Conservation (phyloP, 2,113 vertebrate genomes). For the Arenaria interpres region DNA sequence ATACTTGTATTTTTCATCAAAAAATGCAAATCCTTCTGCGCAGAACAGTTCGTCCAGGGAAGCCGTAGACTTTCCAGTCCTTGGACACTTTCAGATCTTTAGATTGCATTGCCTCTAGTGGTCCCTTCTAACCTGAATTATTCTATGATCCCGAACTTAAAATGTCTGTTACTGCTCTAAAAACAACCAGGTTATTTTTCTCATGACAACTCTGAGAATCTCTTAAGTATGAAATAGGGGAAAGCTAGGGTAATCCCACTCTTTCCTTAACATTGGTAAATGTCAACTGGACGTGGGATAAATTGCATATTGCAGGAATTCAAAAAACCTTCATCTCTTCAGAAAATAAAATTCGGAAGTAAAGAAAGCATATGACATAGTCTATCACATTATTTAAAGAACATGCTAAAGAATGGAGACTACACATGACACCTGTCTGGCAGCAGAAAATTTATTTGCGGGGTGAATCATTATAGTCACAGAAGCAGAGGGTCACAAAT, state of each 20-base stretch:
- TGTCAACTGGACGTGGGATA: slow-evolving; percentile 7
- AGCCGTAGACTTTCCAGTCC: neutral
- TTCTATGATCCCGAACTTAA: neutral
- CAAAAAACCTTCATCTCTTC: neutral
- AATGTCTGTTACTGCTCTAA: neutral
- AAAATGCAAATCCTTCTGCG: neutral
- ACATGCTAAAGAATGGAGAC: neutral
- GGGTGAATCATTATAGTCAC: neutral
- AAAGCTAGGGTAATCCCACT: neutral
- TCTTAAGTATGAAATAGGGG: neutral
- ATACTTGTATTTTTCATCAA: neutral
- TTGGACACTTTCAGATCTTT: neutral
- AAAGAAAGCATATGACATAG: neutral
- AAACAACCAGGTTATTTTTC: neutral
- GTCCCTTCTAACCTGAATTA: neutral
- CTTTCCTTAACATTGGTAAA: neutral
- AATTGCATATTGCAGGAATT: slow-evolving; percentile 39
- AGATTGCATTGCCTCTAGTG: neutral
- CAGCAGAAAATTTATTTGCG: neutral
- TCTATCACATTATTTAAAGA: neutral
- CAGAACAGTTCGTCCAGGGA: neutral
- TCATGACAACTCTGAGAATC: neutral
- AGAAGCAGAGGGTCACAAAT: neutral
- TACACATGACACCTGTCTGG: neutral
- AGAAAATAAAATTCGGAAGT: slow-evolving; percentile 18